Percentiles rank a stretch among this genome's conserved stretches.
These are phyloP conservation scores for Halichoerus grypus DNA, from an alignment of 2,113 vertebrate genomes.

Conservation along the genomic window DNA sequence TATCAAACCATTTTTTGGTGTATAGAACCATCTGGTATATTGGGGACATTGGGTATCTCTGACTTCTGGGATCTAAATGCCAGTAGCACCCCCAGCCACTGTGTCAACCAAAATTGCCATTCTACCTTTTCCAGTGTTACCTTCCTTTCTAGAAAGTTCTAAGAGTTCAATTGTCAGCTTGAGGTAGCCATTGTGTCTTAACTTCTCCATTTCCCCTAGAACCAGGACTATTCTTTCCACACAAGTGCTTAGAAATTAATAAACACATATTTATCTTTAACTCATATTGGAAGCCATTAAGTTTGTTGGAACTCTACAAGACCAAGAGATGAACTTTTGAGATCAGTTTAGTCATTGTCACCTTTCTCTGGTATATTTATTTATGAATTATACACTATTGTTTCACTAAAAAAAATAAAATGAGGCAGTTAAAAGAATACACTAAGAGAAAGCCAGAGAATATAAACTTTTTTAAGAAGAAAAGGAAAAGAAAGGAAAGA, in stretches of 20 bases:
- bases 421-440: background rate
- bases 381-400: background rate
- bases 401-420: constrained; percentile 3
- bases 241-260: background rate
- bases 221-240: background rate
- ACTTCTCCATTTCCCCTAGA: background rate
- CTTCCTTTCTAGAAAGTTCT: background rate
- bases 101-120: background rate
- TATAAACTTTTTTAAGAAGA: constrained; percentile 3
- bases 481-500: background rate
- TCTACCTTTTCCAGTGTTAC: background rate
- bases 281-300: background rate
- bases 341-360: background rate
- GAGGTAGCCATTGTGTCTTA: background rate
- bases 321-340: background rate
- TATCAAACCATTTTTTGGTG: background rate
- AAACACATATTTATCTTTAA: background rate
- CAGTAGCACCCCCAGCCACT: background rate
- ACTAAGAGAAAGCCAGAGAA: background rate
- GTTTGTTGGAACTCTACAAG: background rate
- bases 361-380: background rate
- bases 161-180: background rate
- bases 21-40: background rate
- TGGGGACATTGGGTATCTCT: background rate
- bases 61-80: background rate